Conservation (phyloP, 2,888 invertebrate genomes). For the Zaprionus obscuricornis region DNA sequence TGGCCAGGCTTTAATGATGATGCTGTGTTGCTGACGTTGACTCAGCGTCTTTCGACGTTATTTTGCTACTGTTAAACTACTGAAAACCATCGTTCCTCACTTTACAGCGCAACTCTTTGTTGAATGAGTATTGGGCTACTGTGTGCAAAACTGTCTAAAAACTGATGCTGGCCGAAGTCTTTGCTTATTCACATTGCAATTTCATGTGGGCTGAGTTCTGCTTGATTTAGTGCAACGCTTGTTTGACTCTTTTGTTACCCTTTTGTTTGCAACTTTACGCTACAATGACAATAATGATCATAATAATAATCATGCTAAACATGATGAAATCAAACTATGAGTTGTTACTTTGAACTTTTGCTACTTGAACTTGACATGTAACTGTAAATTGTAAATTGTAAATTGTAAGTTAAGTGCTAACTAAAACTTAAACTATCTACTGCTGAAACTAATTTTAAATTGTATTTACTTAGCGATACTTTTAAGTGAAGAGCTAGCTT, state of each 20-base stretch:
- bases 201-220: constrained; percentile 68
- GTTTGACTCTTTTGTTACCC: constrained; percentile 39
- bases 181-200: constrained; percentile 23
- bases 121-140: constrained; percentile 55
- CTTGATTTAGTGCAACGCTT: constrained; percentile 68
- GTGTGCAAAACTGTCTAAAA: constrained; percentile 60
- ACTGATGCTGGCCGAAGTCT: constrained; percentile 51
- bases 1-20: constrained; percentile 62
- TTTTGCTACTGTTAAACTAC: constrained; percentile 39
- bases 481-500: no score
- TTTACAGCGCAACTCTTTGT: no score
- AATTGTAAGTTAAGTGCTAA: constrained; percentile 19
- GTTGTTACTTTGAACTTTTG: constrained; percentile 54
- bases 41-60: constrained; percentile 42
- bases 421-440: constrained; percentile 29
- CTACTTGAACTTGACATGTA: constrained; percentile 45
- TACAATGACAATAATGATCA: constrained; percentile 36
- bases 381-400: constrained; percentile 6
- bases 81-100: neutral
- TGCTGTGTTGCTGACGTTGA: constrained; percentile 51
- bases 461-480: no score
- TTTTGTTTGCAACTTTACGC: constrained; percentile 15
- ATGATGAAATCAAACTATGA: constrained; percentile 34
- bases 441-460: no score
- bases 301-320: constrained; percentile 22